Evolutionary conservation across 92 coral and sea anemone species (phyloP).

Genomic region (Zoanthus sociatus): DNA sequence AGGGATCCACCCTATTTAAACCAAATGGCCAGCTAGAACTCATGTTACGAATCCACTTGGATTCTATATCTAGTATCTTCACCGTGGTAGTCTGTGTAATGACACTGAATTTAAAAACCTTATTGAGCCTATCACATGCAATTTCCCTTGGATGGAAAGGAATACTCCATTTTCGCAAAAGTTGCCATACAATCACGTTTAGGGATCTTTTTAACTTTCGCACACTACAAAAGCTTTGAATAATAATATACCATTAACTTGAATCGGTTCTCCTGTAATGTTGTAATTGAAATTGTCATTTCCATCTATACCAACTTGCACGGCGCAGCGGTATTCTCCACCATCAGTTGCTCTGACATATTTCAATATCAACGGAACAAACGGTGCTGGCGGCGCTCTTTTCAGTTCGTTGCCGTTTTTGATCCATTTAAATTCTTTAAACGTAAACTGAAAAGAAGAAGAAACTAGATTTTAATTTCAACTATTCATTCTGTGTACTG

Average conservation of each 20-base stretch:
- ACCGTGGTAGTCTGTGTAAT: too few species aligned
- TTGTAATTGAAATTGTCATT: neutral
- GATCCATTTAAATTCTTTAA: conserved; percentile 15
- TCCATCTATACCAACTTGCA: neutral
- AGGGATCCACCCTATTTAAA: too few species aligned
- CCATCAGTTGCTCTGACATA: conserved; percentile 12
- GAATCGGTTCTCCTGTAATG: conserved; percentile 9
- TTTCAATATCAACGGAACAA: neutral
- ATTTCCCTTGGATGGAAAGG: too few species aligned
- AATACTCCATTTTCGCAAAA: too few species aligned
- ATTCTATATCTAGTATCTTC: too few species aligned
- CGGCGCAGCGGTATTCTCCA: neutral
- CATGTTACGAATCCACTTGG: too few species aligned
- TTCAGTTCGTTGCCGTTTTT: conserved; percentile 10
- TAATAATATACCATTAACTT: neutral
- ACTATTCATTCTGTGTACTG: too few species aligned
- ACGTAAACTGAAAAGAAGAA: neutral
- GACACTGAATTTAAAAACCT: too few species aligned
- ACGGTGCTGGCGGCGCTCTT: neutral
- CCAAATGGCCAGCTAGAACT: too few species aligned
- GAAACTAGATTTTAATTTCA: neutral
- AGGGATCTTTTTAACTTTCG: too few species aligned
- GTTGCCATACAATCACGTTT: neutral
- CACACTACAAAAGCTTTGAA: too few species aligned
- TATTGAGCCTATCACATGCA: too few species aligned